Percentiles rank a stretch among this genome's conserved stretches.
Evolutionary conservation across 2,888 invertebrate genomes (phyloP).

Genomic region (Trichogramma evanescens): DNA sequence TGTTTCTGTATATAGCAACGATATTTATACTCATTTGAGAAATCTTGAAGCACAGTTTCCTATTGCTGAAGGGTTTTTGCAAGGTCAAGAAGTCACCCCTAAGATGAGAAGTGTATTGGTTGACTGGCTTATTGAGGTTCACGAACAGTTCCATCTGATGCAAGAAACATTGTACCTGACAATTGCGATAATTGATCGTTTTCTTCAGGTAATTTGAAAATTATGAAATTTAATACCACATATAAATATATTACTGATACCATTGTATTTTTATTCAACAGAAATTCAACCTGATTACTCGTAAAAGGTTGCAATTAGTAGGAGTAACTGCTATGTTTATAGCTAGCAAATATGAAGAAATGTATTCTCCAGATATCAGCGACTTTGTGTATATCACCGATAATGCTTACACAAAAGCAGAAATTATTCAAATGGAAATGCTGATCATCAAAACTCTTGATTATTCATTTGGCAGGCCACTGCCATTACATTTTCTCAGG

Average conservation of each 20-base stretch:
- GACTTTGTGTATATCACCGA: slow-evolving; percentile 92
- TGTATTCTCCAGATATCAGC: slow-evolving; percentile 75
- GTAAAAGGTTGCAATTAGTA: slow-evolving; percentile 74
- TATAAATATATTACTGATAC: neutral
- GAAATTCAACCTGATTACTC: slow-evolving; percentile 57
- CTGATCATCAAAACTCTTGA: slow-evolving; percentile 69
- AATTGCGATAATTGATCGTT: slow-evolving; percentile 82
- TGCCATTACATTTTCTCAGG: slow-evolving; percentile 82
- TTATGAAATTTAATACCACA: neutral
- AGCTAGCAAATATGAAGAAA: slow-evolving; percentile 93
- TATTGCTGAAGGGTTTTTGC: slow-evolving; percentile 60
- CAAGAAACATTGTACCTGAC: slow-evolving; percentile 87
- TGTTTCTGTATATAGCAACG: slow-evolving; percentile 78
- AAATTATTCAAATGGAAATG: slow-evolving; percentile 77
- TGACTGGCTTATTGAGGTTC: slow-evolving; percentile 93
- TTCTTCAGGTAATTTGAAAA: slow-evolving; percentile 60
- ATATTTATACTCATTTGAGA: slow-evolving; percentile 80
- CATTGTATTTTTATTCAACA: slow-evolving; percentile 40
- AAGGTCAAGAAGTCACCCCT: slow-evolving; percentile 65
- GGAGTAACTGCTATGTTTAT: slow-evolving; percentile 85
- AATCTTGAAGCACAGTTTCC: slow-evolving; percentile 65
- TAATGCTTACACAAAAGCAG: slow-evolving; percentile 70
- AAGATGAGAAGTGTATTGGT: slow-evolving; percentile 84
- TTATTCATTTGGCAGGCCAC: slow-evolving; percentile 77
- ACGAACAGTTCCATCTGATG: slow-evolving; percentile 73